phyloP scores from a whole-genome alignment of 1,140 invertebrate species.

The Halictus rubicundus region DNA sequence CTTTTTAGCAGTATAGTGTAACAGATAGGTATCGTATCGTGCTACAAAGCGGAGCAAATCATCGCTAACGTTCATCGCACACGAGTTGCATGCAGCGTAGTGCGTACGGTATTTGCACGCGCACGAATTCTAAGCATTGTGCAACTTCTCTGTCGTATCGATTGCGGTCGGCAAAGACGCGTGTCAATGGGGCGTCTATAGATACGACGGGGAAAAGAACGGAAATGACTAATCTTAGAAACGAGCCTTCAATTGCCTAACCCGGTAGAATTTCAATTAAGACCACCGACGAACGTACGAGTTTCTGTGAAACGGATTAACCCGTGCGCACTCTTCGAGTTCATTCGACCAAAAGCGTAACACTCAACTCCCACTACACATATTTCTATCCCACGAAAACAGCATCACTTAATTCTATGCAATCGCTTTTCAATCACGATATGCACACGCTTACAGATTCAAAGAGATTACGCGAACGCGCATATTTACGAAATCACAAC shows the following conservation, averaged over 20 bases:
- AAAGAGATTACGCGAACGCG: no score
- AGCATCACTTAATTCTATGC: no score
- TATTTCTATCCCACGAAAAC: no score
- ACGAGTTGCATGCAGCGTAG: neutral
- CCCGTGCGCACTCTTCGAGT: neutral
- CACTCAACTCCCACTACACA: no score
- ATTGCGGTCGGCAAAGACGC: slow-evolving; percentile 2
- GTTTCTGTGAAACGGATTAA: slow-evolving; percentile 3
- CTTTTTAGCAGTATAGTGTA: no score
- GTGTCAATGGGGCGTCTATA: slow-evolving; percentile 16
- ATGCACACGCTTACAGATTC: no score
- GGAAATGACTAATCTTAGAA: slow-evolving; percentile 67
- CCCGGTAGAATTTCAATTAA: slow-evolving; percentile 66
- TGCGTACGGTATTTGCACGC: neutral
- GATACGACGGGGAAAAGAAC: slow-evolving; percentile 53
- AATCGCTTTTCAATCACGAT: no score
- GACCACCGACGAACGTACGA: slow-evolving; percentile 62
- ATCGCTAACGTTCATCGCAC: neutral
- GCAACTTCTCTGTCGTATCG: neutral
- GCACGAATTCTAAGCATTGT: neutral
- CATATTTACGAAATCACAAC: no score
- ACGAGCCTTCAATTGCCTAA: slow-evolving; percentile 49
- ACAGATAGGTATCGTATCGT: neutral
- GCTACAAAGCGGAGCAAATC: neutral
- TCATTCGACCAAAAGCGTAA: no score